Conservation (phyloP, 2,113 vertebrate genomes). For the Myiozetetes cayanensis region DNA sequence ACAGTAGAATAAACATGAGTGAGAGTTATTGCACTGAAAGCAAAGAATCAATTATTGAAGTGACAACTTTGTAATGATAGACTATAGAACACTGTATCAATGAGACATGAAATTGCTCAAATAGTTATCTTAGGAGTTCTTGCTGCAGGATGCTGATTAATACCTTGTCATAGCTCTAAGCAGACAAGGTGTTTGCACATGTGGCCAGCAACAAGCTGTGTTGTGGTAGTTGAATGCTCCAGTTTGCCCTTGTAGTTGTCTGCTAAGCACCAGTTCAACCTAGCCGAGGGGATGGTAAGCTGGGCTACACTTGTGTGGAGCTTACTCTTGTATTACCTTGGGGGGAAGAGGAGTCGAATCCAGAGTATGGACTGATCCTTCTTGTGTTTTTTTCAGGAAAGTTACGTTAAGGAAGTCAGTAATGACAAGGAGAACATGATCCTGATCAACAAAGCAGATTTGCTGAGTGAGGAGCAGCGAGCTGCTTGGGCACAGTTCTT, state of each 20-base stretch:
- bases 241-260: background rate
- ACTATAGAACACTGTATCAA: background rate
- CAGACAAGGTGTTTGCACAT: background rate
- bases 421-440: slow-evolving; percentile 89
- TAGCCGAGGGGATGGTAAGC: background rate
- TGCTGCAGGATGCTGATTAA: background rate
- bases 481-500: slow-evolving; percentile 86
- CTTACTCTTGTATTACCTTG: background rate
- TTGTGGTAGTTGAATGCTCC: background rate
- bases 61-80: background rate
- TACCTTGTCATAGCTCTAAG: background rate
- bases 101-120: background rate
- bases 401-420: slow-evolving; percentile 87
- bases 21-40: background rate
- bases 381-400: slow-evolving; percentile 78
- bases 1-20: background rate
- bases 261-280: background rate
- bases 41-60: background rate
- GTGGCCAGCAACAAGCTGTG: background rate
- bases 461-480: slow-evolving; percentile 87
- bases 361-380: background rate
- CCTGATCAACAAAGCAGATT: slow-evolving; percentile 93
- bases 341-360: background rate
- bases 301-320: accelerated
- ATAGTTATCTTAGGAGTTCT: background rate